Percentiles rank a stretch among this genome's conserved stretches.
These are phyloP conservation scores for Lagodon rhomboides DNA, from an alignment of 2,797 vertebrate genomes.

Conservation along the genomic window DNA sequence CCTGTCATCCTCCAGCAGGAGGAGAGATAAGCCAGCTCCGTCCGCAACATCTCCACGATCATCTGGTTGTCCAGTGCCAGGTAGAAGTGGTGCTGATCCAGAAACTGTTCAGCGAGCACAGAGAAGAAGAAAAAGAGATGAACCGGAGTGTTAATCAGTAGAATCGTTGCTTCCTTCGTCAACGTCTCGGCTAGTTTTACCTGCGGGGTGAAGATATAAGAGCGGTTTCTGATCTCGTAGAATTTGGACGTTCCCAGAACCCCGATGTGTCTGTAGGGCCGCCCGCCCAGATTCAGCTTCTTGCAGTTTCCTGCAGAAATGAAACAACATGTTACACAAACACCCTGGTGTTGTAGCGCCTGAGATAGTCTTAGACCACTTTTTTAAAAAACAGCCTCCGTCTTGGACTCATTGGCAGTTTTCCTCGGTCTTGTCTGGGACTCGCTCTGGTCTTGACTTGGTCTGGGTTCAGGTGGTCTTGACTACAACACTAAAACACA, in stretches of 20 bases:
- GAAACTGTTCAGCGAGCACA: conserved; percentile 85
- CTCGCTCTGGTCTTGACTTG: too few species aligned
- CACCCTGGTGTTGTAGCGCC: too few species aligned
- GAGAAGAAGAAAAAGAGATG: background rate
- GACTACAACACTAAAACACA: background rate
- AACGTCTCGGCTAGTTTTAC: conserved; percentile 71
- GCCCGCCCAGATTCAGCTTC: conserved; percentile 93
- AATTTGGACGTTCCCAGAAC: conserved; percentile 98
- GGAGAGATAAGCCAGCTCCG: conserved; percentile 94
- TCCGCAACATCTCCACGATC: conserved; percentile 98
- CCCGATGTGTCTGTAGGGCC: conserved; percentile 96
- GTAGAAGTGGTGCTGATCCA: conserved; percentile 99
- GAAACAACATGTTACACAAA: background rate
- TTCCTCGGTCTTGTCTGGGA: too few species aligned
- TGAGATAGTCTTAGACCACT: too few species aligned
- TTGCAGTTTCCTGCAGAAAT: conserved; percentile 89
- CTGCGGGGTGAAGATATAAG: conserved; percentile 97
- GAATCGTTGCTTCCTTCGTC: background rate
- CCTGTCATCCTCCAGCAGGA: conserved; percentile 99
- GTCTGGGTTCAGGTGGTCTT: too few species aligned
- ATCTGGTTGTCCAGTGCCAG: conserved; percentile 98
- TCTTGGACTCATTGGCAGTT: too few species aligned
- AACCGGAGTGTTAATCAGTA: background rate
- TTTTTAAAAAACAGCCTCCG: too few species aligned
- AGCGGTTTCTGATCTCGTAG: conserved; percentile 93